Percentiles rank a stretch among this genome's conserved stretches.
These are phyloP conservation scores for Seriola quinqueradiata DNA, from an alignment of 2,113 vertebrate genomes.

Conservation along the genomic window DNA sequence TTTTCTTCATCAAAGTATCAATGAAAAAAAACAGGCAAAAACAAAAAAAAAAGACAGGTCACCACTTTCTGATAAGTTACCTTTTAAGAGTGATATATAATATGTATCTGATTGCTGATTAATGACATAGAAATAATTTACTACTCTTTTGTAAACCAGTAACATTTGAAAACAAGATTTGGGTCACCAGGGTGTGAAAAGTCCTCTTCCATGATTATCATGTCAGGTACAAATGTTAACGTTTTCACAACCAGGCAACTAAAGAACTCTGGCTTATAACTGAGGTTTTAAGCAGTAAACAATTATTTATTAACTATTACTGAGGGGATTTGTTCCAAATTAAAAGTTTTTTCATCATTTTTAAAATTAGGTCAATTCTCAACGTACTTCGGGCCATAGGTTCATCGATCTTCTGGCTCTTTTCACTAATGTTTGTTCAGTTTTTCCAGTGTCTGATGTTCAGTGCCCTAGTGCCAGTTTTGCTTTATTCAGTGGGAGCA, in stretches of 20 bases:
- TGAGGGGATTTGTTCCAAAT: not conserved
- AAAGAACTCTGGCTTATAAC: not conserved
- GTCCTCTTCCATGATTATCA: not conserved
- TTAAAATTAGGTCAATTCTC: not conserved
- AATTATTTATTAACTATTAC: not conserved
- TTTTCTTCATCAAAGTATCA: not conserved
- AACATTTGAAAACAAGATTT: not conserved
- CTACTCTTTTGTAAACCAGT: not conserved
- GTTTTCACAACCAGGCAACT: not conserved
- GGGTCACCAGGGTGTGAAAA: not conserved
- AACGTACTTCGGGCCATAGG: not conserved
- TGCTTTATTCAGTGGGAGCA: no score
- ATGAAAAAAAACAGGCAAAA: no score
- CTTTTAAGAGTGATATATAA: no score
- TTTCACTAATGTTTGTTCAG: no score
- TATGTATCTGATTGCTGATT: no score
- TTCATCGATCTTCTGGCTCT: no score
- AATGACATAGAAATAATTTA: no score
- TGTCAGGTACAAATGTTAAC: not conserved
- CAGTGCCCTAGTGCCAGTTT: no score
- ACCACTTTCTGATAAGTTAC: no score
- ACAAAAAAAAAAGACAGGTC: no score
- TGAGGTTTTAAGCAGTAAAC: not conserved
- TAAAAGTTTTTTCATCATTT: not conserved
- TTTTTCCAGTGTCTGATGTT: no score